phyloP scores from a whole-genome alignment of 2,888 invertebrate genomes.

The Andrena chrysosceles region DNA sequence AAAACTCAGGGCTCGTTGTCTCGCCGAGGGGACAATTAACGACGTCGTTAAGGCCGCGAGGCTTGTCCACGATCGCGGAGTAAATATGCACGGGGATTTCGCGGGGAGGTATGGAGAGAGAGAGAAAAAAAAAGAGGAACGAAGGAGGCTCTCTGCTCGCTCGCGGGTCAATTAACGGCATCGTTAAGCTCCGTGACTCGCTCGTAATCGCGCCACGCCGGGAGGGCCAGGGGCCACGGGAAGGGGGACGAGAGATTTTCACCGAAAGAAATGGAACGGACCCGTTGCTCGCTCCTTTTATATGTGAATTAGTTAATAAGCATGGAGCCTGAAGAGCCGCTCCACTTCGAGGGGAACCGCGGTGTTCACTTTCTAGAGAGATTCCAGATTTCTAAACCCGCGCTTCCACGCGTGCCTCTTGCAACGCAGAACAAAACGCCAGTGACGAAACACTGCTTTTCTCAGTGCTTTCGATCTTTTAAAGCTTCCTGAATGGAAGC shows the following conservation, averaged over 20 bases:
- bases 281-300: conserved; percentile 6
- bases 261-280: conserved; percentile 46
- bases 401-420: too few relatives aligned
- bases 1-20: conserved; percentile 48
- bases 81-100: conserved; percentile 44
- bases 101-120: conserved; percentile 16
- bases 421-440: too few relatives aligned
- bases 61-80: conserved; percentile 38
- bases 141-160: conserved; percentile 5
- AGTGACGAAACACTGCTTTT: too few relatives aligned
- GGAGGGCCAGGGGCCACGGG: too few relatives aligned
- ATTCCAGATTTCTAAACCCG: conserved; percentile 6
- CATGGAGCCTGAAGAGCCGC: neutral
- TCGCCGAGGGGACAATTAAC: conserved; percentile 59
- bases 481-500: too few relatives aligned
- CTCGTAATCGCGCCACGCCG: conserved; percentile 20
- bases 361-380: conserved; percentile 35
- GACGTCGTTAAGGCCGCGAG: conserved; percentile 53
- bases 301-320: conserved; percentile 40
- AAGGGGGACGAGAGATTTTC: conserved; percentile 16
- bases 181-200: conserved; percentile 52
- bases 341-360: conserved; percentile 3
- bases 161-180: conserved; percentile 68
- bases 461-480: too few relatives aligned
- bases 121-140: conserved; percentile 3